These are phyloP conservation scores for Phaethornis superciliosus DNA, from an alignment of 2,113 vertebrate species.

Conservation along the genomic window DNA sequence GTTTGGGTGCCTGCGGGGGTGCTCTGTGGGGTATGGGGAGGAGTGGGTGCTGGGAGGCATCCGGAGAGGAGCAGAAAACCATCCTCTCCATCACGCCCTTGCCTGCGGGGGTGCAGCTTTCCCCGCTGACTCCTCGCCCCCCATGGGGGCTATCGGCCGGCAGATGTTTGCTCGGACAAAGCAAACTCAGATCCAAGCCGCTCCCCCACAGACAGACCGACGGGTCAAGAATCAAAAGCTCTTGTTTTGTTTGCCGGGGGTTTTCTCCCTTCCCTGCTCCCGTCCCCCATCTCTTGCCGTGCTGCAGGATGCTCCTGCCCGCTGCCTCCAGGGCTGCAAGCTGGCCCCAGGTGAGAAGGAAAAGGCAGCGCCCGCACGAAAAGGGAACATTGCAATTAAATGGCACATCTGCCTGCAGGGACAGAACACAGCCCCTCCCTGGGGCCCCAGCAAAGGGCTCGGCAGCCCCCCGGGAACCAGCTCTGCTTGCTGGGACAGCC, in stretches of 20 bases:
- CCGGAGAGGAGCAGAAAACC: constrained; percentile 52
- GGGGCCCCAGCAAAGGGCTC: accelerated
- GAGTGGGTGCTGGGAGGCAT: constrained; percentile 5
- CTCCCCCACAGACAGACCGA: not conserved
- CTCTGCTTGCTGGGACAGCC: not conserved
- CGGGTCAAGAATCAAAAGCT: not conserved
- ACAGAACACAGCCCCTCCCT: accelerated
- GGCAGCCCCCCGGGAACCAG: not conserved
- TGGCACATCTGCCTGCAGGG: not conserved
- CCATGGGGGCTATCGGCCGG: constrained; percentile 2
- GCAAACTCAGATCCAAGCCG: not conserved
- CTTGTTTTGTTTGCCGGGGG: not conserved
- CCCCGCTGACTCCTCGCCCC: constrained; percentile 48
- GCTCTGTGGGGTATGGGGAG: not conserved
- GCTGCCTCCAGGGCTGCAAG: accelerated
- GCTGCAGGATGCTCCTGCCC: not conserved
- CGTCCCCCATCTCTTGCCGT: accelerated
- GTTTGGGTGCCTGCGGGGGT: accelerated
- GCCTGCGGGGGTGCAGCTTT: constrained; percentile 23
- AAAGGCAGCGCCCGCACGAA: accelerated
- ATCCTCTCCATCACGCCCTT: not conserved
- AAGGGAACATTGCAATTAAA: not conserved
- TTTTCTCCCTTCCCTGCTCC: not conserved
- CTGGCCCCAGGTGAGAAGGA: not conserved
- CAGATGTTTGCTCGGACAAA: constrained; percentile 53